These are phyloP conservation scores for Helicoverpa armigera DNA, from an alignment of 1,140 invertebrate species.

Conservation along the genomic window DNA sequence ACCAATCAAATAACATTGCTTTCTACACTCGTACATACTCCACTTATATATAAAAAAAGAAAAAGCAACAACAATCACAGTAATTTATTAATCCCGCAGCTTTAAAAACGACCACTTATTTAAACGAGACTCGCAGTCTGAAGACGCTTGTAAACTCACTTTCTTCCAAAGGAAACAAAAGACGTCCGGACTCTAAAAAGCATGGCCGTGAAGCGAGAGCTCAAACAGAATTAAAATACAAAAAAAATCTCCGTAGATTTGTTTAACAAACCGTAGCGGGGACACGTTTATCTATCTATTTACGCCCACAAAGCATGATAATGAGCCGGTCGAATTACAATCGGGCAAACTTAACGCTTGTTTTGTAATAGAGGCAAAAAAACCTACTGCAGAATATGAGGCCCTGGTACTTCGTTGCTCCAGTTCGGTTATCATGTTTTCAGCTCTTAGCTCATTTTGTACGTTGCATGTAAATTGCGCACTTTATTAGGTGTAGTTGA, in stretches of 20 bases:
- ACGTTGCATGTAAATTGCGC: neutral
- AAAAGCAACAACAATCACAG: neutral
- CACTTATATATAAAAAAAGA: neutral
- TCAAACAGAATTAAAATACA: conserved; percentile 23
- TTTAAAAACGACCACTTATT: neutral
- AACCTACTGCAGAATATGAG: conserved; percentile 42
- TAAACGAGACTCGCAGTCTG: neutral
- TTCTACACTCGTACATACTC: no score
- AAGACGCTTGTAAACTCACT: conserved; percentile 19
- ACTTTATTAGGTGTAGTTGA: neutral
- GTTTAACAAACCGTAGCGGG: conserved; percentile 65
- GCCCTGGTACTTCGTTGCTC: conserved; percentile 21
- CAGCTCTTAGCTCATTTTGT: conserved; percentile 3
- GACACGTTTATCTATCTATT: conserved; percentile 75
- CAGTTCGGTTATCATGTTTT: conserved; percentile 11
- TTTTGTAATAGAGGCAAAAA: conserved; percentile 45
- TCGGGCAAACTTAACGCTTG: conserved; percentile 52
- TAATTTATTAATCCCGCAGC: neutral
- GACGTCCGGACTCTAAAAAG: conserved; percentile 14
- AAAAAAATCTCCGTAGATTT: conserved; percentile 55
- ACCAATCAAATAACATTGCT: no score
- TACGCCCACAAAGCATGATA: conserved; percentile 76
- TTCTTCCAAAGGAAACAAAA: conserved; percentile 29
- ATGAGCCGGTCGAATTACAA: conserved; percentile 70
- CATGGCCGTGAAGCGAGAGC: conserved; percentile 12